Conservation (phyloP, 2,888 invertebrate genomes). For the Xylota segnis region DNA sequence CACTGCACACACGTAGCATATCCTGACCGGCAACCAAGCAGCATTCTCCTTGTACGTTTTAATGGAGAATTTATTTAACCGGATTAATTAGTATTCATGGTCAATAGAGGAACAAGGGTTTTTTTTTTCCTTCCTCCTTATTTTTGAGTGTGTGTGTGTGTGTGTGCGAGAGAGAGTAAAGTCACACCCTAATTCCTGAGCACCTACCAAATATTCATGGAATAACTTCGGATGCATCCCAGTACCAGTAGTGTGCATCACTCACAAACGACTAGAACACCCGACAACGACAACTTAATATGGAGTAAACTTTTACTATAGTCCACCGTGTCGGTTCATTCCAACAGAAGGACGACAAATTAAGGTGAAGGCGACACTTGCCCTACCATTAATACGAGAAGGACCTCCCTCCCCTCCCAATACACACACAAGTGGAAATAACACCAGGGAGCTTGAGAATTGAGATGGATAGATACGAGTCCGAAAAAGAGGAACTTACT, state of each 20-base stretch:
- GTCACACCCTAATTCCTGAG: constrained; percentile 46
- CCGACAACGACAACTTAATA: constrained; percentile 24
- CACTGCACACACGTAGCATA: constrained; percentile 62
- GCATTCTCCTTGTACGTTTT: constrained; percentile 52
- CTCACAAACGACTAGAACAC: constrained; percentile 22
- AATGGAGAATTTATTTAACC: constrained; percentile 77
- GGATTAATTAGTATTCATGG: constrained; percentile 79
- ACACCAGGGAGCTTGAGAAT: constrained; percentile 33
- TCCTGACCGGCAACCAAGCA: constrained; percentile 2
- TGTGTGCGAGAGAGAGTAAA: constrained; percentile 4
- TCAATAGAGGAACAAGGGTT: constrained; percentile 65
- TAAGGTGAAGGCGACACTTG: constrained; percentile 69
- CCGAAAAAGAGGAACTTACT: constrained; percentile 51
- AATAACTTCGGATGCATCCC: constrained; percentile 57
- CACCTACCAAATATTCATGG: constrained; percentile 66
- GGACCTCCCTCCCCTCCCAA: background rate
- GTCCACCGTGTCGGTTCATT: constrained; percentile 45
- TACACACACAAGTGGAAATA: background rate
- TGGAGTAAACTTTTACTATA: constrained; percentile 34
- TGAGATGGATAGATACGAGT: constrained; percentile 66
- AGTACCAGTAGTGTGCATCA: constrained; percentile 35
- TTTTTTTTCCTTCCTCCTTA: background rate
- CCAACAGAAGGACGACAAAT: constrained; percentile 51
- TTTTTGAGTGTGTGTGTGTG: constrained; percentile 4
- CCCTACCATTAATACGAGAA: constrained; percentile 33